phyloP scores from a whole-genome alignment of 1,140 invertebrate species.

The Ostrea denselamellosa region DNA sequence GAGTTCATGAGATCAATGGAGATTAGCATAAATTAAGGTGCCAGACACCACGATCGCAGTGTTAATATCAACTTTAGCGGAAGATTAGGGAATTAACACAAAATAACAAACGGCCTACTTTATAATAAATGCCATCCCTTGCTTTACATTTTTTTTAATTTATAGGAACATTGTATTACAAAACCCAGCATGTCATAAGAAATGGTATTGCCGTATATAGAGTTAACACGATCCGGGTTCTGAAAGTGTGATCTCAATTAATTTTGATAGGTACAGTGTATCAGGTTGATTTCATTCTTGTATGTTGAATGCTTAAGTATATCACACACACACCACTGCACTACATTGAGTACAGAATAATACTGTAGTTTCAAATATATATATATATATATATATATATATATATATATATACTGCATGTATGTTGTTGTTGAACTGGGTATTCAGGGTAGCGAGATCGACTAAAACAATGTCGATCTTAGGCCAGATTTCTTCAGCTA shows the following conservation, averaged over 20 bases:
- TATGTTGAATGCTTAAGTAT: neutral
- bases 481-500: too few relatives aligned
- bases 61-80: neutral
- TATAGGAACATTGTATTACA: neutral
- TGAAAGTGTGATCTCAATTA: neutral
- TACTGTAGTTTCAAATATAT: too few relatives aligned
- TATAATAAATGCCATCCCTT: constrained; percentile 7
- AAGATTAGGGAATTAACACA: constrained; percentile 2
- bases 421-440: too few relatives aligned
- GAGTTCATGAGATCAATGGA: neutral
- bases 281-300: neutral
- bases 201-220: constrained; percentile 10
- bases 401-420: too few relatives aligned
- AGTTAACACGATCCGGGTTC: neutral
- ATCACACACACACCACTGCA: too few relatives aligned
- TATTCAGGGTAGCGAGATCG: too few relatives aligned
- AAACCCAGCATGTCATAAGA: neutral
- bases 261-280: neutral
- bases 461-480: too few relatives aligned
- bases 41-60: neutral
- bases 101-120: neutral
- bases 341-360: too few relatives aligned
- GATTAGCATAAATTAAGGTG: constrained; percentile 34
- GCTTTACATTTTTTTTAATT: neutral
- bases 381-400: too few relatives aligned